These are phyloP conservation scores for Sminthurinus aureus DNA, from an alignment of 2,888 invertebrate species.

Conservation along the genomic window DNA sequence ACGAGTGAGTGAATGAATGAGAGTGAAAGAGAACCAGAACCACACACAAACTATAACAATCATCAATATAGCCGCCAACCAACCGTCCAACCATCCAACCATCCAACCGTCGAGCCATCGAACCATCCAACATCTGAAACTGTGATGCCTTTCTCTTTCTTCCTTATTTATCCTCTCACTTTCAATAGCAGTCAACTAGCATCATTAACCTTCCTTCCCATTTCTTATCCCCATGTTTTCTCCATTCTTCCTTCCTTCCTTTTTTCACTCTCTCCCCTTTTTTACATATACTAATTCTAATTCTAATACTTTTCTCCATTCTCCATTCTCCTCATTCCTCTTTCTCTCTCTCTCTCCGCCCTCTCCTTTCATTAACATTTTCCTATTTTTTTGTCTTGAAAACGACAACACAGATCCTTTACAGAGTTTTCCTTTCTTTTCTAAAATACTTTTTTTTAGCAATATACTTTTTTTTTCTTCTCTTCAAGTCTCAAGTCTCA, in stretches of 20 bases:
- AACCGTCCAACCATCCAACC: not conserved
- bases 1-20: not conserved
- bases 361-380: constrained; percentile 7
- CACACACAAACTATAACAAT: constrained; percentile 18
- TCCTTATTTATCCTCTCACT: constrained; percentile 16
- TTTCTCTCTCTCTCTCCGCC: not conserved
- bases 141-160: not conserved
- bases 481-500: not conserved
- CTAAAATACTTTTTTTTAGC: not conserved
- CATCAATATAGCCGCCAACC: not conserved
- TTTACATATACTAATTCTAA: too few species aligned
- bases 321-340: not conserved
- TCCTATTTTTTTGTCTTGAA: not conserved
- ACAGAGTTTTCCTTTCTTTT: not conserved
- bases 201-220: constrained; percentile 21
- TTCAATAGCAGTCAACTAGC: constrained; percentile 10
- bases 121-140: not conserved
- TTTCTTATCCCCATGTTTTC: constrained; percentile 27
- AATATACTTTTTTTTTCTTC: not conserved
- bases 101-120: too few species aligned
- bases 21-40: not conserved
- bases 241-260: constrained; percentile 19
- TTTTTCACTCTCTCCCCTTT: constrained; percentile 21
- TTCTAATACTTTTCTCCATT: not conserved
- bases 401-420: not conserved